A percentile compares a stretch with the other conserved stretches of the same genome.
Conservation (phyloP, 2,888 invertebrate species). For the Odontocolon sp. region DNA sequence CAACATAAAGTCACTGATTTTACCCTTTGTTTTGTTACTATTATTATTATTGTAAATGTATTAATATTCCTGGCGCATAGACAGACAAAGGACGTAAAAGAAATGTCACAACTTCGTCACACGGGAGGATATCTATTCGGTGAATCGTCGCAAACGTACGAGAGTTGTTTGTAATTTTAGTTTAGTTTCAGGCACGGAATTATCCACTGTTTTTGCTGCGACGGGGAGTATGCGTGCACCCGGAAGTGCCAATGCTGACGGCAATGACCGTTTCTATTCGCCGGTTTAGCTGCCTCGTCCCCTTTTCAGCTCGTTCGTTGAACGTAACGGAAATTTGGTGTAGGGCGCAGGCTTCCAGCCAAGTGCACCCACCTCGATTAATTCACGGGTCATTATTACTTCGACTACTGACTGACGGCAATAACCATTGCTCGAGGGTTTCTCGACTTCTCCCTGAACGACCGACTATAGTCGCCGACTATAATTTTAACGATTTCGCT, state of each 20-base stretch:
- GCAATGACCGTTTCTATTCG: slow-evolving; percentile 47
- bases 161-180: slow-evolving; percentile 45
- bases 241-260: slow-evolving; percentile 40
- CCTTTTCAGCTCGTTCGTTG: slow-evolving; percentile 1
- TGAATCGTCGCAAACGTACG: slow-evolving; percentile 23
- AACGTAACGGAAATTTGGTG: neutral
- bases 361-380: neutral
- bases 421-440: neutral
- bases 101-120: neutral
- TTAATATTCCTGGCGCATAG: neutral
- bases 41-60: neutral
- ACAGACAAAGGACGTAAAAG: neutral
- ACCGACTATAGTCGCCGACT: neutral
- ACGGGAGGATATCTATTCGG: neutral
- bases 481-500: too few species aligned
- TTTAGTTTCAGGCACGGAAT: slow-evolving; percentile 35
- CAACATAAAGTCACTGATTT: neutral
- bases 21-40: too few species aligned
- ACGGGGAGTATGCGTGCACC: neutral
- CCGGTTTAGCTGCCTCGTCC: neutral
- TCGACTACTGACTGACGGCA: neutral
- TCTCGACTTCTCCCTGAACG: neutral
- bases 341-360: neutral
- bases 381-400: neutral
- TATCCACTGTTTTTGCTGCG: slow-evolving; percentile 35